Conservation (phyloP, 1,140 invertebrate species). For the Eriosoma lanigerum region DNA sequence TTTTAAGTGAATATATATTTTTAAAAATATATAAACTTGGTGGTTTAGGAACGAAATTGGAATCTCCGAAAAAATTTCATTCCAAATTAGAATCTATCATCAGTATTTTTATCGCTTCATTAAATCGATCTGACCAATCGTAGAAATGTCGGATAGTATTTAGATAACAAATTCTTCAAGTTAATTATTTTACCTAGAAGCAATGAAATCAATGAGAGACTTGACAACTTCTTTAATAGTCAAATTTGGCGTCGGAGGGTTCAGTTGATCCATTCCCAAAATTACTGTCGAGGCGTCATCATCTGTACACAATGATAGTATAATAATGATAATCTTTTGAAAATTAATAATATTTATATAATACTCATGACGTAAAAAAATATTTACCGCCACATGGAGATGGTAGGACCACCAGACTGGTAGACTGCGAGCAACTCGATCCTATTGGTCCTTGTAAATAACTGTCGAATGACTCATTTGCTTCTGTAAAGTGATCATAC, state of each 20-base stretch:
- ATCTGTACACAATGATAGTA: not conserved
- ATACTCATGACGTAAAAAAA: too few species aligned
- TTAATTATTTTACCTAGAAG: constrained; percentile 63
- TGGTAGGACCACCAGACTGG: constrained; percentile 51
- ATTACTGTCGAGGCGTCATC: constrained; percentile 37
- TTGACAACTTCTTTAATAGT: constrained; percentile 81
- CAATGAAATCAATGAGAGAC: constrained; percentile 82
- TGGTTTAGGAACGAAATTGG: too few species aligned
- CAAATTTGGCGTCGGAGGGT: constrained; percentile 60
- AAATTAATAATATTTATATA: not conserved
- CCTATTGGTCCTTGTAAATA: constrained; percentile 64
- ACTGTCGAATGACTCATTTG: constrained; percentile 72
- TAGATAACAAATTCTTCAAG: not conserved
- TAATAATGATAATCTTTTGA: not conserved
- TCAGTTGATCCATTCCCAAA: constrained; percentile 42
- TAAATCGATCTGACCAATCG: too few species aligned
- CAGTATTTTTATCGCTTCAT: too few species aligned
- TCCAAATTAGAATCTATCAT: too few species aligned
- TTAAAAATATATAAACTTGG: too few species aligned
- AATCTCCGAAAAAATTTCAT: too few species aligned
- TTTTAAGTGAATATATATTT: too few species aligned
- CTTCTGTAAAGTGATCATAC: constrained; percentile 64
- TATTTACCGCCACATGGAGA: constrained; percentile 48
- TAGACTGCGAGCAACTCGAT: constrained; percentile 44
- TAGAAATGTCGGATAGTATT: too few species aligned